Evolutionary conservation across 2,113 vertebrate genomes (phyloP).

Genomic region (Peromyscus leucopus): DNA sequence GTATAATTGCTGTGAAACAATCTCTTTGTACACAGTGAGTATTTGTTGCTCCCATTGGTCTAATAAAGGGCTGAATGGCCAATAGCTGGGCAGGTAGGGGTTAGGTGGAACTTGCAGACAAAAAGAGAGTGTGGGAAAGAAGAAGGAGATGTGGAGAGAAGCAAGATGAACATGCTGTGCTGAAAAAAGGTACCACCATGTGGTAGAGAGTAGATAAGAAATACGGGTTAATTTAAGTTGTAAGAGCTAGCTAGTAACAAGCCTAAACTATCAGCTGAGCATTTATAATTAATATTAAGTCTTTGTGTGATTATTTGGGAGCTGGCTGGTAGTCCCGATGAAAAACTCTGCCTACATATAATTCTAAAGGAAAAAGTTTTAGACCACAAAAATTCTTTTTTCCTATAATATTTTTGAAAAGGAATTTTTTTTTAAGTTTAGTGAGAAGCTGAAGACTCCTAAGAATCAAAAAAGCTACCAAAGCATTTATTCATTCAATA

Average conservation of each 20-base stretch:
- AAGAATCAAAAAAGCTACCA: not conserved
- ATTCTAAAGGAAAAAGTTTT: not conserved
- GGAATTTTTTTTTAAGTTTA: not conserved
- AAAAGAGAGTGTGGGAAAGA: not conserved
- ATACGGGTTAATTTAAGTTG: not conserved
- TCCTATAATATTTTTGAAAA: conserved; percentile 11
- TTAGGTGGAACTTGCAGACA: not conserved
- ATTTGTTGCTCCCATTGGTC: not conserved
- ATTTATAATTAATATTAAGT: not conserved
- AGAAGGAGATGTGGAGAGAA: not conserved
- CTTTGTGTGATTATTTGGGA: not conserved
- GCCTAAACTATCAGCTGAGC: not conserved
- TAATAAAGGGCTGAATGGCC: not conserved
- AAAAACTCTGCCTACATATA: not conserved
- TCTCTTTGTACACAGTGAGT: not conserved
- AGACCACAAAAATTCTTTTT: conserved; percentile 11
- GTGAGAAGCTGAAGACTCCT: not conserved
- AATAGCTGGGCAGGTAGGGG: not conserved
- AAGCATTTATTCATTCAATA: conserved; percentile 1
- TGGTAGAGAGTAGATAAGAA: not conserved
- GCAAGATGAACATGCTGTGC: not conserved
- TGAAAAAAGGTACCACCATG: not conserved
- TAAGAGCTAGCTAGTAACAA: not conserved
- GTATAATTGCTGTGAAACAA: not conserved
- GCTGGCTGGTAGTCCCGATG: not conserved